Evolutionary conservation across 2,113 vertebrate genomes (phyloP).

Genomic region (Coptodon rendalli): DNA sequence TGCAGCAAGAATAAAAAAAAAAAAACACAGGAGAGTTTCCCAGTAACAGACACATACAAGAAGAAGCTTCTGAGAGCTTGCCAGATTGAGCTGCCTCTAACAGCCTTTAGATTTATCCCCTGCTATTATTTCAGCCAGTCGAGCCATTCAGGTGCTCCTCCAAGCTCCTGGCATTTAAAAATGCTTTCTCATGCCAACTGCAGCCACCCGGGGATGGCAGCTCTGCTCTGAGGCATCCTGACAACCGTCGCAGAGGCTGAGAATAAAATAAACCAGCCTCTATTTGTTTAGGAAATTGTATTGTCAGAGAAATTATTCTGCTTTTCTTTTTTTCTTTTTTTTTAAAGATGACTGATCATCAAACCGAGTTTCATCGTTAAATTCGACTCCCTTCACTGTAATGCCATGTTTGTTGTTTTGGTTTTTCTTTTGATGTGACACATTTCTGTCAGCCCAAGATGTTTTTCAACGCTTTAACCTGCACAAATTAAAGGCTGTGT

Average conservation of each 20-base stretch:
- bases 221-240: not conserved
- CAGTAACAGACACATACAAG: not conserved
- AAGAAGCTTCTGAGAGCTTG: not conserved
- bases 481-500: not conserved
- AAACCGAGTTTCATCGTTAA: not conserved
- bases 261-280: not conserved
- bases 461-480: not conserved
- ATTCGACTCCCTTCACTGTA: not conserved
- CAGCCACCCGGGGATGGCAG: not conserved
- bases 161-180: conserved; percentile 45
- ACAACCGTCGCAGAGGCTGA: not conserved
- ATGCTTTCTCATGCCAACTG: conserved; percentile 8
- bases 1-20: not conserved
- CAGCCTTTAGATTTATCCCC: conserved; percentile 26
- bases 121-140: conserved; percentile 7
- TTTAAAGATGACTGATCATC: not conserved
- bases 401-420: not conserved
- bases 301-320: not conserved
- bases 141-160: conserved; percentile 15
- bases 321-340: too few species aligned
- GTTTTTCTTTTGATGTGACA: not conserved
- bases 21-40: not conserved
- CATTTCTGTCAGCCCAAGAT: not conserved
- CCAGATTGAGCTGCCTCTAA: not conserved
- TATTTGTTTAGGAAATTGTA: not conserved